Base-by-base conservation (phyloP, 2,113 vertebrate genomes). In the Onychostruthus taczanowskii region DNA sequence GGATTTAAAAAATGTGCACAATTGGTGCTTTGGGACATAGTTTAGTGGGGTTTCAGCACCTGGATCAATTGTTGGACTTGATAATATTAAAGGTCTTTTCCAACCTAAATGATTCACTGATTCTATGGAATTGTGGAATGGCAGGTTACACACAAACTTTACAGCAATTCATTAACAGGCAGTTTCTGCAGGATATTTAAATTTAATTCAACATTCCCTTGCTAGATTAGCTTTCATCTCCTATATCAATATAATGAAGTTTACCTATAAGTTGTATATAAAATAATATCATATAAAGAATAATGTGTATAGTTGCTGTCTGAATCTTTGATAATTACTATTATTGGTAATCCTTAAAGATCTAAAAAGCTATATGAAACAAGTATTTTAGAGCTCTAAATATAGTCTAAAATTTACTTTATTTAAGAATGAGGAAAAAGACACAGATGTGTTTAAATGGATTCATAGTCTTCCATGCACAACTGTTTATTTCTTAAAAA, bases 251-350 rank as follows among this genome's bases (percentile, higher is more conserved):
- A 53, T 66, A 96, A 95, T 70, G 81, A 95, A 46, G 11, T 59
- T 94, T 46, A 27, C 47, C 62, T 76, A 9, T 89, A 37, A 95
- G 35, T 70, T 59, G 31, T 53, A 16, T 59, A 46, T 68, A 80
- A 84, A 94, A 87, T 78, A 73, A 66, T 85, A 43, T 61, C 14
- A 64, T 91, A 77, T 89, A 55, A 90, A 90, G 91, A 94, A 74
- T 69, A 83, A 70, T 13, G 9, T 26, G 4, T 35, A 20, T 81
- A 81, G 88, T 63, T 91, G 78, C 66, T 92, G 17, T 28, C 87
- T 72, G 73, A 41, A 20, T 88, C 31, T 31, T 14, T 44, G 50
- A 75, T 37, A 37, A 84, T 75, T 87, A 33, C 58, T 41, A 52
- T 30, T 5, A 39, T 22, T 27, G 26, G 52, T 91, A 91, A 81